Evolutionary conservation across 1,140 invertebrate genomes (phyloP).

Genomic region (Lordiphosa mommai): DNA sequence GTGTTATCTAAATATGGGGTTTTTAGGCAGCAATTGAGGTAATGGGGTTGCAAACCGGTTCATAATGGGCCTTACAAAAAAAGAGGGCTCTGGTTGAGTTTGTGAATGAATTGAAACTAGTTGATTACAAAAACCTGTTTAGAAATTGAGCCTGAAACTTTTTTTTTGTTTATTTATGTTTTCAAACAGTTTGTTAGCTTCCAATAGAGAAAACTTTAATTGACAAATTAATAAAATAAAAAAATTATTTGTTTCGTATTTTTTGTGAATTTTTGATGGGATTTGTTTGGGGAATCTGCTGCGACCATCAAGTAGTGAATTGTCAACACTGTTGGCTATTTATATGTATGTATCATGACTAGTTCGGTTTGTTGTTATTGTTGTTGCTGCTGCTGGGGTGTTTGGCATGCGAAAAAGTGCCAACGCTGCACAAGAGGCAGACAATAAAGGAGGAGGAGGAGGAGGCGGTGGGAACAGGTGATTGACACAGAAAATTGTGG

Average conservation of each 20-base stretch:
- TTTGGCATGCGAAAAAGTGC: not conserved
- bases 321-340: not conserved
- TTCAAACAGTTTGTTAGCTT: not conserved
- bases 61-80: too few species aligned
- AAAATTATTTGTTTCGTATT: too few species aligned
- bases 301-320: too few species aligned
- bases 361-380: slow-evolving; percentile 12
- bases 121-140: not conserved
- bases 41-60: too few species aligned
- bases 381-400: not conserved
- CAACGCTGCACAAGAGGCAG: not conserved
- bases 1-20: too few species aligned
- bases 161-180: not conserved
- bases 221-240: too few species aligned
- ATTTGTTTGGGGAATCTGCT: too few species aligned
- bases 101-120: not conserved
- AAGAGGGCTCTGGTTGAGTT: not conserved
- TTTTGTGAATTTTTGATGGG: too few species aligned
- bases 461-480: slow-evolving; percentile 30
- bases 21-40: too few species aligned
- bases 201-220: not conserved
- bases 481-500: slow-evolving; percentile 61
- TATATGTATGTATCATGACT: not conserved
- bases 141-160: not conserved
- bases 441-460: not conserved